Base-by-base conservation (phyloP, 2,888 invertebrate species). In the Mythimna ferrago region DNA sequence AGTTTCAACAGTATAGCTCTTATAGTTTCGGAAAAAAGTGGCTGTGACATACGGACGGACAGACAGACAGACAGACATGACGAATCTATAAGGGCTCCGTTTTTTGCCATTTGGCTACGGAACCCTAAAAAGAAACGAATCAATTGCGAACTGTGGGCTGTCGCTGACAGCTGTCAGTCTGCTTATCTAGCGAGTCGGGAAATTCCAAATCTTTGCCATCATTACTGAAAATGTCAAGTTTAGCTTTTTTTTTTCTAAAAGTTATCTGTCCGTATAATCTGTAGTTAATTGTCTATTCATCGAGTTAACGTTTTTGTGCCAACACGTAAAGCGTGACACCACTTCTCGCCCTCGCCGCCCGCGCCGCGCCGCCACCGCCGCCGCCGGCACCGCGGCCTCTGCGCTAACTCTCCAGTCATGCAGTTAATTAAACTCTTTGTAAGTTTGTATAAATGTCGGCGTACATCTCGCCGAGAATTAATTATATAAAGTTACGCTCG, bases 391-490 rank as follows among this genome's bases (percentile, higher is more conserved):
- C 21, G 38, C 54, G 11, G 5, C 6, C 16, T 5, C 48, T 38
- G 16, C 48, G 48, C 35, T 35, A 64, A 64, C 71, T 64, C 64
- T 51, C 78, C 11, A 78, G 78, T 76, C 76, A 76, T 78, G 72
- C 78, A 61, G 64, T 61, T 76, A 71, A 76, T 76, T 78, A 76
- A 76, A 76, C 65, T 78, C 76, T 78, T 76, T 76, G 77, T 66
- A 1, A 21, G 54, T 41, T 54, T 56, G 54, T 61, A 21, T 14
- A 35, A 56, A 63, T 26, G n/a, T 53, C 57, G 6, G 16, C 35
- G 44, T 11, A 77, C 57, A 53, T 44, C 75, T 53, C 78, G 35
- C 70, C n/a, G 51, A 32, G 41, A 58, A 26, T 53, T 70, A 51
- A 77, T 75, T 70, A 57, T 62, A 77, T 77, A 63, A 69, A 51